Evolutionary conservation across 2,888 invertebrate genomes (phyloP).

Genomic region (Eilema griseolum): DNA sequence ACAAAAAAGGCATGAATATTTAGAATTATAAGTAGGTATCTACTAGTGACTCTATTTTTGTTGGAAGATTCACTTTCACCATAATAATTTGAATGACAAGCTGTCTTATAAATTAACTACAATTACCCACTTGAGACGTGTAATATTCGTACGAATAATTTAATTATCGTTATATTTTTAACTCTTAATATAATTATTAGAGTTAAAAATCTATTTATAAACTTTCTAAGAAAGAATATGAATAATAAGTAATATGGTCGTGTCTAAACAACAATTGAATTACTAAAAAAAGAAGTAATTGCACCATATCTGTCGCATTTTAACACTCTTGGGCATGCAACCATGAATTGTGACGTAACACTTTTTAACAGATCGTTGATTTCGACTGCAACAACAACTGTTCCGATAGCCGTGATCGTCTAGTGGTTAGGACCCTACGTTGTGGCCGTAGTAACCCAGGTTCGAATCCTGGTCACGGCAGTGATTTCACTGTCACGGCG

Average conservation of each 20-base stretch:
- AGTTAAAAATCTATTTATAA: neutral
- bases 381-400: slow-evolving; percentile 24
- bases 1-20: too few relatives aligned
- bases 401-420: slow-evolving; percentile 85
- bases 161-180: too few relatives aligned
- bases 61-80: too few relatives aligned
- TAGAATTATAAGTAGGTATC: too few relatives aligned
- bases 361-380: slow-evolving; percentile 17
- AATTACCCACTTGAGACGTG: too few relatives aligned
- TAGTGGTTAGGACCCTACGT: slow-evolving; percentile 91
- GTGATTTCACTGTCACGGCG: slow-evolving; percentile 66
- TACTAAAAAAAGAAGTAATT: slow-evolving; percentile 12
- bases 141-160: too few relatives aligned
- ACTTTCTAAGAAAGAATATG: neutral
- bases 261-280: neutral
- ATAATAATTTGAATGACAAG: too few relatives aligned
- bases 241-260: neutral
- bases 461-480: slow-evolving; percentile 91
- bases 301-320: neutral
- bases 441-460: slow-evolving; percentile 90
- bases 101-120: too few relatives aligned
- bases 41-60: too few relatives aligned
- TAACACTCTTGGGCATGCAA: slow-evolving; percentile 15
- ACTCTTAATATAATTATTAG: too few relatives aligned
- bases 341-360: slow-evolving; percentile 15